phyloP scores from a whole-genome alignment of 2,888 invertebrate genomes.

The Xestia sexstrigata region DNA sequence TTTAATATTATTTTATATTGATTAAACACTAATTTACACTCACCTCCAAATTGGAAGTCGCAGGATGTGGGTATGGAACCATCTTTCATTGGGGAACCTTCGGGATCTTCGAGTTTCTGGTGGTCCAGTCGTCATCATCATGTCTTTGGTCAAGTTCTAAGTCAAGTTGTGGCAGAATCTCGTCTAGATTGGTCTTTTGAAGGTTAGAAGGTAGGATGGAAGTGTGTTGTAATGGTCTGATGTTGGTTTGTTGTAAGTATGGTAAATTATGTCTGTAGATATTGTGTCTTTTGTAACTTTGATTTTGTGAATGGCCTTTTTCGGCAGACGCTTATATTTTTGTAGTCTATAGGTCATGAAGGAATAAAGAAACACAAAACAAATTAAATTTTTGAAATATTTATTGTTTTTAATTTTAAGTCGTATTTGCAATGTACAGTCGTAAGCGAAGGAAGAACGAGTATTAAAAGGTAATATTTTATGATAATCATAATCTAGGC shows the following conservation, averaged over 20 bases:
- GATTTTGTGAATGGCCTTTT: background rate
- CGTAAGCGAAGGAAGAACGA: slow-evolving; percentile 83
- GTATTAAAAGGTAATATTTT: slow-evolving; percentile 79
- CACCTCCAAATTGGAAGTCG: slow-evolving; percentile 83
- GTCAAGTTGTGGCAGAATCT: slow-evolving; percentile 53
- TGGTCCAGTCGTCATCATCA: slow-evolving; percentile 70
- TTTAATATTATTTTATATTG: slow-evolving; percentile 52
- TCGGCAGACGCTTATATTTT: background rate
- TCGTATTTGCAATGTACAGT: slow-evolving; percentile 89
- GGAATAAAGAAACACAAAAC: slow-evolving; percentile 24
- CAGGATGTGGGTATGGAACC: slow-evolving; percentile 83
- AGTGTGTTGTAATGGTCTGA: slow-evolving; percentile 10
- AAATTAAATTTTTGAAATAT: slow-evolving; percentile 69
- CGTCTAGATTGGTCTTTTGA: slow-evolving; percentile 34
- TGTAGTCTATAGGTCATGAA: background rate
- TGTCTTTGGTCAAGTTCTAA: slow-evolving; percentile 61
- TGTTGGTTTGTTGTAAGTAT: background rate
- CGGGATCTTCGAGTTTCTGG: slow-evolving; percentile 74
- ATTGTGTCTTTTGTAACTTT: background rate
- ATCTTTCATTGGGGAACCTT: slow-evolving; percentile 76
- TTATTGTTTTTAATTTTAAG: slow-evolving; percentile 86
- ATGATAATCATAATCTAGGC: slow-evolving; percentile 79
- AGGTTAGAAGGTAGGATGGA: slow-evolving; percentile 20
- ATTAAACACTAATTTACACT: slow-evolving; percentile 77
- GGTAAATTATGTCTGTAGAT: background rate